Percentiles rank a stretch among this genome's conserved stretches.
phyloP scores from a whole-genome alignment of 2,888 invertebrate genomes.

The Lucinisca nassula region DNA sequence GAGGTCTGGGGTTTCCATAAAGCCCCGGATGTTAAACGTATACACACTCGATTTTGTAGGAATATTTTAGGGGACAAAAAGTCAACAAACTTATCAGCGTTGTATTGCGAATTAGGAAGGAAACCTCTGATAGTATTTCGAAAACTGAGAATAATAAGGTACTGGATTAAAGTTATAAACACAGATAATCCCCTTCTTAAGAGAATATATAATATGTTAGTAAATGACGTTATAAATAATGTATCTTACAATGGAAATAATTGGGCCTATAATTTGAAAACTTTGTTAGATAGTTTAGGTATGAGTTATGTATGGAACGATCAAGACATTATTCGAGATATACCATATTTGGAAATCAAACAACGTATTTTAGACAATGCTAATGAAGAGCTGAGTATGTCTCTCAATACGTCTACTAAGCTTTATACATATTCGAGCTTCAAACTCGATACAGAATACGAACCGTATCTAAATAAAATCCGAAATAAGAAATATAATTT shows the following conservation, averaged over 20 bases:
- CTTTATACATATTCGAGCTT: background rate
- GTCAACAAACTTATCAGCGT: too few species aligned
- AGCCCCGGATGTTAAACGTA: background rate
- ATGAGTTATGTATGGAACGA: constrained; percentile 2
- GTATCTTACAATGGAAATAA: background rate
- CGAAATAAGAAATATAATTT: background rate
- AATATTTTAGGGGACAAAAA: background rate
- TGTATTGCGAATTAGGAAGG: too few species aligned
- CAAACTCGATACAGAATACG: too few species aligned
- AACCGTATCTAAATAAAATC: too few species aligned
- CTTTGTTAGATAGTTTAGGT: background rate
- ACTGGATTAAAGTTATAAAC: background rate
- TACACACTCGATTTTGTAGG: background rate
- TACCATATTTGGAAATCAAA: background rate
- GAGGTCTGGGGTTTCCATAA: background rate
- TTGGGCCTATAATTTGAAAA: background rate
- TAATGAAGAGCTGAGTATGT: background rate
- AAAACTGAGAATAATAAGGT: constrained; percentile 9
- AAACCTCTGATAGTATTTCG: background rate
- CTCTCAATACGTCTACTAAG: background rate
- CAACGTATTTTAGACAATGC: background rate
- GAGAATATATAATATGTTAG: background rate
- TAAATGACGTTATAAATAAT: background rate
- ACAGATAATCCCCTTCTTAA: background rate
- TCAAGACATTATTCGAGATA: background rate